phyloP scores from a whole-genome alignment of 1,140 invertebrate genomes.

The Amphibalanus amphitrite region DNA sequence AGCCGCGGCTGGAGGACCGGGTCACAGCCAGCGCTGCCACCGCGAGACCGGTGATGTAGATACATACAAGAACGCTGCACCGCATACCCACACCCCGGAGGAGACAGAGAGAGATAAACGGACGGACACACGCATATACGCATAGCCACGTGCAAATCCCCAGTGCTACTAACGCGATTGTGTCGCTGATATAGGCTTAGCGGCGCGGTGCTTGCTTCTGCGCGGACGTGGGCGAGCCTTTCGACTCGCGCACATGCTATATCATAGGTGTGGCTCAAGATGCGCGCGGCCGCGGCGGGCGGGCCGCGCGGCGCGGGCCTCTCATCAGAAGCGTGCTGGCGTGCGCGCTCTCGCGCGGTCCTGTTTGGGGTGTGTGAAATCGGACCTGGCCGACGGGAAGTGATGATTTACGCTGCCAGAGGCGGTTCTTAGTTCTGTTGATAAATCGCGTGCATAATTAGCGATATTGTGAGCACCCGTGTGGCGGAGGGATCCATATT shows the following conservation, averaged over 20 bases:
- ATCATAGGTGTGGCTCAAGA: not conserved
- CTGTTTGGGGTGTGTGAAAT: not conserved
- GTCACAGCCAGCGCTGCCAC: not conserved
- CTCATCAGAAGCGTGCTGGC: too few species aligned
- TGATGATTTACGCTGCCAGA: not conserved
- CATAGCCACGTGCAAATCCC: not conserved
- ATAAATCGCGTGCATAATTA: constrained; percentile 1
- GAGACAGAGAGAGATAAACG: too few species aligned
- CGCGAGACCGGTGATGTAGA: not conserved
- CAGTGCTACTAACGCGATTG: not conserved
- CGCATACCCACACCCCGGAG: too few species aligned
- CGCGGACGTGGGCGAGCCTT: too few species aligned
- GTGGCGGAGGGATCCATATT: not conserved
- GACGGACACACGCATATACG: too few species aligned
- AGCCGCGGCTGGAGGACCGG: not conserved
- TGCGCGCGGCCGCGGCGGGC: too few species aligned
- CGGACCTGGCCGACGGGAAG: not conserved
- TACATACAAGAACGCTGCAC: not conserved
- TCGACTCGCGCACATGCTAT: not conserved
- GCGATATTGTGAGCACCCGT: not conserved
- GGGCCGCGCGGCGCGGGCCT: too few species aligned
- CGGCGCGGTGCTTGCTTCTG: not conserved
- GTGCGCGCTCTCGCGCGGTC: too few species aligned
- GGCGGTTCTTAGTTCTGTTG: not conserved
- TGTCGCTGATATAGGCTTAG: not conserved